phyloP scores from a whole-genome alignment of 1,140 invertebrate genomes.

The Trialeurodes vaporariorum region DNA sequence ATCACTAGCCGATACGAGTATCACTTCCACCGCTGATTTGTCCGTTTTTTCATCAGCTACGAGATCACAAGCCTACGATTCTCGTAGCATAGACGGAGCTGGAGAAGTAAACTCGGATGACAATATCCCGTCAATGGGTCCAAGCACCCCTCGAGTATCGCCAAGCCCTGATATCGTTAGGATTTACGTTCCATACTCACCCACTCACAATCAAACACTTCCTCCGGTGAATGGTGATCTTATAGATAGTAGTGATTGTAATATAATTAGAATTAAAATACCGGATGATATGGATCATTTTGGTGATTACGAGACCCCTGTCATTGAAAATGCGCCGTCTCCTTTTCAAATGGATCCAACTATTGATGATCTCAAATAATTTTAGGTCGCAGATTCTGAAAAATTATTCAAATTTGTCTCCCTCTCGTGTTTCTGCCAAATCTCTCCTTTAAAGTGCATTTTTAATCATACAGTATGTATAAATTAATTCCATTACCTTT shows the following conservation, averaged over 20 bases:
- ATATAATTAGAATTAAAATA: constrained; percentile 17
- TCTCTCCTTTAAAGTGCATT: no score
- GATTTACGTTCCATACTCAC: constrained; percentile 60
- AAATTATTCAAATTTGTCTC: no score
- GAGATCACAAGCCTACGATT: constrained; percentile 55
- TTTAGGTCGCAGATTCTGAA: no score
- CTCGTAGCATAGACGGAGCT: constrained; percentile 54
- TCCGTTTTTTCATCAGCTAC: constrained; percentile 63
- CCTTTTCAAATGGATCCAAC: background rate
- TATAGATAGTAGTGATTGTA: constrained; percentile 5
- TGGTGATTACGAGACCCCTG: background rate
- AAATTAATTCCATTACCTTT: no score
- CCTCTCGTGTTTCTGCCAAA: no score
- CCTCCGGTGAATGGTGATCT: constrained; percentile 7
- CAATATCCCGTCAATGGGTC: constrained; percentile 31
- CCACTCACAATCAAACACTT: constrained; percentile 19
- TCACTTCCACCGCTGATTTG: constrained; percentile 68
- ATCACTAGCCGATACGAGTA: constrained; percentile 67
- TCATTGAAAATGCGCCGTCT: background rate
- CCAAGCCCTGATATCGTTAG: constrained; percentile 55
- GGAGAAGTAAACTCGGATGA: constrained; percentile 42
- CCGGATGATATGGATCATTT: constrained; percentile 7
- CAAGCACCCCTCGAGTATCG: constrained; percentile 50
- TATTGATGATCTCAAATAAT: background rate
- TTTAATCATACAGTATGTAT: no score